These are phyloP conservation scores for Choristoneura rosaceana DNA, from an alignment of 2,888 invertebrate species.

Conservation along the genomic window DNA sequence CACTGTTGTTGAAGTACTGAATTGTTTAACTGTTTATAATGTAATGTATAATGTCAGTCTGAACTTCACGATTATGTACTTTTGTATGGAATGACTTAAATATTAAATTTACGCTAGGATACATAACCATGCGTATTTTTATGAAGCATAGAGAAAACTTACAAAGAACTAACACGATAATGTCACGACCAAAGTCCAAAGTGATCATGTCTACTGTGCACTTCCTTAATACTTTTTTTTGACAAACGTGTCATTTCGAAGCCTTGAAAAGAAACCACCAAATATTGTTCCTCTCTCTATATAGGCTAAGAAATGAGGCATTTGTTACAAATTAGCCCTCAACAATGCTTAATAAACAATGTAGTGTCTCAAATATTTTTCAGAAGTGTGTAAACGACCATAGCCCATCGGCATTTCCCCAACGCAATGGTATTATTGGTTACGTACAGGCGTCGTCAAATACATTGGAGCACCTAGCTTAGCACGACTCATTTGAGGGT, in stretches of 20 bases:
- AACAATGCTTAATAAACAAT: background rate
- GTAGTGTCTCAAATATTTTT: background rate
- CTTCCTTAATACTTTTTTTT: background rate
- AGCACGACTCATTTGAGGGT: background rate
- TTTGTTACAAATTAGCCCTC: constrained; percentile 10
- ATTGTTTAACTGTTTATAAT: constrained; percentile 1
- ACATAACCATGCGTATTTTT: constrained; percentile 24
- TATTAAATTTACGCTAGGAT: constrained; percentile 4
- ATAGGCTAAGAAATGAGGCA: constrained; percentile 12
- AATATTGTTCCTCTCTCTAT: background rate
- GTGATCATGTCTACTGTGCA: constrained; percentile 8
- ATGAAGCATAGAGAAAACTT: constrained; percentile 14
- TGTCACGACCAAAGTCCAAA: constrained; percentile 18
- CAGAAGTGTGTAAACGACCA: background rate
- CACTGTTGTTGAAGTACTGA: constrained; percentile 11
- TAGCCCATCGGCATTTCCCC: background rate
- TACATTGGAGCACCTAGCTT: background rate
- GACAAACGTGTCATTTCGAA: constrained; percentile 28
- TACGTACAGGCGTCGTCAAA: background rate
- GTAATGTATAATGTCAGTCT: constrained; percentile 6
- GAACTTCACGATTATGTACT: constrained; percentile 14
- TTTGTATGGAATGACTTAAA: constrained; percentile 32
- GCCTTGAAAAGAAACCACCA: background rate
- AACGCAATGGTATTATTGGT: background rate
- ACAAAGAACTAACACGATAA: constrained; percentile 31